Conservation (phyloP, 1,140 invertebrate species). For the Samia ricini region DNA sequence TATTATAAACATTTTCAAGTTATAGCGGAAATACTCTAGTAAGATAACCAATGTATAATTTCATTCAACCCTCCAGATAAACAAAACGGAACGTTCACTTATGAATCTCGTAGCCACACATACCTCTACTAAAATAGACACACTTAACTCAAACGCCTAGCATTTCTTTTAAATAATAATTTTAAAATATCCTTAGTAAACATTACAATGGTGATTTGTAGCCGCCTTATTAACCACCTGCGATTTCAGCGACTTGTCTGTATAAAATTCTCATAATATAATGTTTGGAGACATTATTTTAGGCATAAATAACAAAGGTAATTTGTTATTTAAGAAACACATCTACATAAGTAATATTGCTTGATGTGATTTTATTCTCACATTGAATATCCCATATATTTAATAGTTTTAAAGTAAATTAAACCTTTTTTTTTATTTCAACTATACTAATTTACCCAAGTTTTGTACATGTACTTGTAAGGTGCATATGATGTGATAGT, state of each 20-base stretch:
- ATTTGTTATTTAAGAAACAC: too few species aligned
- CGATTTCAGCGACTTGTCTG: too few species aligned
- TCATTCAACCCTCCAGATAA: constrained; percentile 58
- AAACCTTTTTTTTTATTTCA: too few species aligned
- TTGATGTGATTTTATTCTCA: too few species aligned
- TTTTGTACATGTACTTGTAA: too few species aligned
- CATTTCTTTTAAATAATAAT: constrained; percentile 18
- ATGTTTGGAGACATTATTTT: neutral
- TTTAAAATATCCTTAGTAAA: constrained; percentile 26
- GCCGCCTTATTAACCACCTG: neutral
- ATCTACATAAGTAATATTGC: too few species aligned
- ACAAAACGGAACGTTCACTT: constrained; percentile 66
- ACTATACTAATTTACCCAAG: too few species aligned
- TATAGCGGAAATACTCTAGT: constrained; percentile 26
- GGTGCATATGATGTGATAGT: too few species aligned
- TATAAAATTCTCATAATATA: neutral
- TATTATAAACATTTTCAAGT: constrained; percentile 24
- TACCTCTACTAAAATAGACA: constrained; percentile 60
- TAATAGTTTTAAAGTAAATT: too few species aligned
- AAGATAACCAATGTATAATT: constrained; percentile 41
- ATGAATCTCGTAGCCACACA: constrained; percentile 44
- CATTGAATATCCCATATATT: too few species aligned
- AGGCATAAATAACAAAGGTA: too few species aligned
- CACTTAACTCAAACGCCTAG: constrained; percentile 21
- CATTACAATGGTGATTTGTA: constrained; percentile 5